Conservation (phyloP, 2,113 vertebrate genomes). For the Propithecus coquereli region DNA sequence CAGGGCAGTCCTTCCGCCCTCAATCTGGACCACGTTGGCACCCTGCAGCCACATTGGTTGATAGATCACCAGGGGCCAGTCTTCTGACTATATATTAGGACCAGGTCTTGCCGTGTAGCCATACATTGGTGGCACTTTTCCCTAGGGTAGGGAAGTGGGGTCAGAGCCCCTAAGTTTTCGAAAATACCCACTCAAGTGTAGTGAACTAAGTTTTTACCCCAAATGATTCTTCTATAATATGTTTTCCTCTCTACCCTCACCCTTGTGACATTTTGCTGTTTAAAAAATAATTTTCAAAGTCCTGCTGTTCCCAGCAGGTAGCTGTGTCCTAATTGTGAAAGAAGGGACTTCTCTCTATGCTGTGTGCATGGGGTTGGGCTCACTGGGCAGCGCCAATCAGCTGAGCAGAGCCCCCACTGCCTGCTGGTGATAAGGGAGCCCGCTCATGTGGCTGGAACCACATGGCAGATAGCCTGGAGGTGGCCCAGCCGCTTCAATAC, state of each 20-base stretch:
- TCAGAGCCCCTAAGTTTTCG: neutral
- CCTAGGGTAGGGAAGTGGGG: neutral
- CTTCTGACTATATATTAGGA: neutral
- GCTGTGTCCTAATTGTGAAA: neutral
- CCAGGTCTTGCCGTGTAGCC: neutral
- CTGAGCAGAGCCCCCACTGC: neutral
- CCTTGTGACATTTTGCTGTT: neutral
- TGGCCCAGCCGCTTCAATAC: neutral
- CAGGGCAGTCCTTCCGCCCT: accelerated
- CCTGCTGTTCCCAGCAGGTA: neutral
- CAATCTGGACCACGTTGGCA: too few species aligned
- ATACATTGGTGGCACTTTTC: neutral
- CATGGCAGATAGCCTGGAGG: neutral
- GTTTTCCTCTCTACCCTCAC: neutral
- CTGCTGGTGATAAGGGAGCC: neutral
- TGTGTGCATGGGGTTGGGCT: accelerated
- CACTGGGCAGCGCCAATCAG: neutral
- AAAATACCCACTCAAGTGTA: neutral
- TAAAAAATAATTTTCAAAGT: neutral
- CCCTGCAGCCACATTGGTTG: neutral
- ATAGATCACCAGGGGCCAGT: accelerated
- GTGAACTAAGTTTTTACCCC: neutral
- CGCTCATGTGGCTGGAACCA: neutral
- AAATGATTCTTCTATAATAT: neutral
- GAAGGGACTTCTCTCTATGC: neutral